These are phyloP conservation scores for Carterocephalus palaemon DNA, from an alignment of 2,888 invertebrate species.

Conservation along the genomic window DNA sequence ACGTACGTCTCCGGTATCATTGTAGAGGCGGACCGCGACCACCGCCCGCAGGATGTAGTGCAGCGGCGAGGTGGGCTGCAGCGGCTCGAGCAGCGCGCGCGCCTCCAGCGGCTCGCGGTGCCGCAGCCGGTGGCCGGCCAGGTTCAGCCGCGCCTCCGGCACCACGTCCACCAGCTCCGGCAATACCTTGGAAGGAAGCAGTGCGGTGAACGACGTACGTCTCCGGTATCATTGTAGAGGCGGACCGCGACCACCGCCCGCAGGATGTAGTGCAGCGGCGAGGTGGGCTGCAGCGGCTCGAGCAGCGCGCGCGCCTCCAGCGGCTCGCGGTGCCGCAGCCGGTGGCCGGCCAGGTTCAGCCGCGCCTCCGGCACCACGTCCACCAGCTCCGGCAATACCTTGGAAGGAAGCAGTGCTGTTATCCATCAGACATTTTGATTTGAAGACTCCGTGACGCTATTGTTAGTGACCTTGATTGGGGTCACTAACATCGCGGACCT, in stretches of 20 bases:
- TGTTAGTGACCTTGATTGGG: too few species aligned
- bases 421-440: neutral
- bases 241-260: constrained; percentile 97
- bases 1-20: constrained; percentile 92
- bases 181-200: constrained; percentile 70
- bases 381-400: constrained; percentile 90
- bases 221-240: constrained; percentile 93
- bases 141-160: constrained; percentile 96
- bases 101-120: constrained; percentile 94
- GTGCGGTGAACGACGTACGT: constrained; percentile 87
- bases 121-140: constrained; percentile 95
- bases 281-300: constrained; percentile 94
- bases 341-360: constrained; percentile 96
- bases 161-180: constrained; percentile 96
- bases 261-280: constrained; percentile 96
- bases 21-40: constrained; percentile 95
- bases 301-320: constrained; percentile 92
- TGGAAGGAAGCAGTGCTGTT: neutral
- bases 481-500: too few species aligned
- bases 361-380: constrained; percentile 98
- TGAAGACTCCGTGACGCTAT: too few species aligned
- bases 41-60: constrained; percentile 98
- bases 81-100: constrained; percentile 90
- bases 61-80: constrained; percentile 95
- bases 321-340: constrained; percentile 92